phyloP scores from a whole-genome alignment of 2,888 invertebrate species.

The Candidula unifasciata region DNA sequence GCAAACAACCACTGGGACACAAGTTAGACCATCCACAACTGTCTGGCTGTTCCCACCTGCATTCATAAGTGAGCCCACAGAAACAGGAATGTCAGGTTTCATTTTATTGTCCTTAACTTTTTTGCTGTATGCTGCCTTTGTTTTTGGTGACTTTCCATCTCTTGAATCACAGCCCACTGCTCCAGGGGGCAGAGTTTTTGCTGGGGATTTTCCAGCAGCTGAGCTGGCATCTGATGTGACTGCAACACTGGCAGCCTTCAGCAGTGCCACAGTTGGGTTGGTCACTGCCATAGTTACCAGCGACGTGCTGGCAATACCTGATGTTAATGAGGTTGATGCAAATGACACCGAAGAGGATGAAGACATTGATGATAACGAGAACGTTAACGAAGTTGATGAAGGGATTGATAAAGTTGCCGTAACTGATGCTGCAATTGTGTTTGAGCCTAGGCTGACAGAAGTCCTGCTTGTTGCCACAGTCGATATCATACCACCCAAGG shows the following conservation, averaged over 20 bases:
- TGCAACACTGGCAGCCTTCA: constrained; percentile 23
- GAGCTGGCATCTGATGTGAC: neutral
- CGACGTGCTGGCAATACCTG: neutral
- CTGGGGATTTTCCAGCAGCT: constrained; percentile 25
- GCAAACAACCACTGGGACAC: neutral
- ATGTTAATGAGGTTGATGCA: constrained; percentile 15
- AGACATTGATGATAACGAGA: constrained; percentile 1
- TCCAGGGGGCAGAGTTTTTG: constrained; percentile 48
- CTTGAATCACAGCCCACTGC: constrained; percentile 55
- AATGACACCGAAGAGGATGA: constrained; percentile 19
- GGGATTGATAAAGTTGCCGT: neutral
- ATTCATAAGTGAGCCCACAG: neutral
- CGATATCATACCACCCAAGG: neutral
- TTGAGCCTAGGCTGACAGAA: neutral
- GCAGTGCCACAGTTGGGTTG: constrained; percentile 38
- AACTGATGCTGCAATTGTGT: neutral
- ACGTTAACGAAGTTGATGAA: neutral
- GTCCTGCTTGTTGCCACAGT: neutral
- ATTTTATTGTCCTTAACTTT: constrained; percentile 56
- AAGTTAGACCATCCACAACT: neutral
- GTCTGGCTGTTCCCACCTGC: constrained; percentile 27
- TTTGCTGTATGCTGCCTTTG: constrained; percentile 64
- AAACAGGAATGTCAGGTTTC: constrained; percentile 44
- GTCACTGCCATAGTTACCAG: neutral
- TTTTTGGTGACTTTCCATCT: constrained; percentile 68